Percentiles rank a stretch among this genome's conserved stretches.
These are phyloP conservation scores for Cryptotermes secundus DNA, from an alignment of 1,140 invertebrate genomes.

Conservation along the genomic window DNA sequence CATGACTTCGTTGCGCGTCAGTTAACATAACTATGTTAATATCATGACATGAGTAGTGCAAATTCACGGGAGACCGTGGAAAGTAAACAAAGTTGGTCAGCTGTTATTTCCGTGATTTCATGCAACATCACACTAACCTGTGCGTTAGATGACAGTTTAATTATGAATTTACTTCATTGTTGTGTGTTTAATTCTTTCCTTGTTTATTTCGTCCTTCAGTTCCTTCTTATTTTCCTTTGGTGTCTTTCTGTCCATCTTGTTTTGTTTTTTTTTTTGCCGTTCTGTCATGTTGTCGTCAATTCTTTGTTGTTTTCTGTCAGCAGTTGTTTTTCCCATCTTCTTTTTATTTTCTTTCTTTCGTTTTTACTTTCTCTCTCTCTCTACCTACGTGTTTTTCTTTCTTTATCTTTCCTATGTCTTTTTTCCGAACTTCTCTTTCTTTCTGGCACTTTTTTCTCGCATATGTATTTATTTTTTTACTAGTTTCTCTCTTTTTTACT, in stretches of 20 bases:
- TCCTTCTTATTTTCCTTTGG: not conserved
- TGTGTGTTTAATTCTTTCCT: not conserved
- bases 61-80: not conserved
- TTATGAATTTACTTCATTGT: not conserved
- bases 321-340: too few species aligned
- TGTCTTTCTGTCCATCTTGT: not conserved
- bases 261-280: too few species aligned
- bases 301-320: too few species aligned
- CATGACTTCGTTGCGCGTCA: not conserved
- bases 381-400: too few species aligned
- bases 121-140: not conserved
- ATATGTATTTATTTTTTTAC: too few species aligned
- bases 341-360: too few species aligned
- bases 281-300: too few species aligned
- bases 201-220: not conserved
- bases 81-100: not conserved
- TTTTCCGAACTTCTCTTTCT: too few species aligned
- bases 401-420: too few species aligned
- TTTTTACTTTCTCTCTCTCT: too few species aligned
- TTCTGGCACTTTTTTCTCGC: too few species aligned
- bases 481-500: too few species aligned
- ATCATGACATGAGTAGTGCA: not conserved
- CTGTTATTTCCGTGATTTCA: not conserved
- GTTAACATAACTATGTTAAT: not conserved
- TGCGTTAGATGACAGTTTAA: not conserved